These are phyloP conservation scores for Atrina japonica DNA, from an alignment of 2,888 invertebrate genomes.

Conservation along the genomic window DNA sequence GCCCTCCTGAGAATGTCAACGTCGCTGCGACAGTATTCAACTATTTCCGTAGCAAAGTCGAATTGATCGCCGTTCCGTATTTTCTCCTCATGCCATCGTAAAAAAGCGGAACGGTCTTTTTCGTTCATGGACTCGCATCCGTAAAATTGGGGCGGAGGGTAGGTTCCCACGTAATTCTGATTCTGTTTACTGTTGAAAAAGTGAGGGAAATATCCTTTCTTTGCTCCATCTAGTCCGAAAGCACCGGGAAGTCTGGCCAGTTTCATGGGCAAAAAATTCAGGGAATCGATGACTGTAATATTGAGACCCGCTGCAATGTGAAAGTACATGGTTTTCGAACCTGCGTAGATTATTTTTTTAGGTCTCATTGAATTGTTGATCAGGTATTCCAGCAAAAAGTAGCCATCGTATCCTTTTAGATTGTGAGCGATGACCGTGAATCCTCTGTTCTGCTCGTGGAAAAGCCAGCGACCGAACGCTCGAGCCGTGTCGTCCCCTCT, in stretches of 20 bases:
- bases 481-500: too few species aligned
- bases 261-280: constrained; percentile 53
- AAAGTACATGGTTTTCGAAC: constrained; percentile 47
- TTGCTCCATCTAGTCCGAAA: constrained; percentile 44
- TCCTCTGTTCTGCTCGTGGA: constrained; percentile 36
- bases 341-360: constrained; percentile 33
- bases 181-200: constrained; percentile 44
- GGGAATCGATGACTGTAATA: constrained; percentile 48
- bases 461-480: constrained; percentile 45
- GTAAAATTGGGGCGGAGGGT: constrained; percentile 44
- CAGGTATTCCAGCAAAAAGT: constrained; percentile 37
- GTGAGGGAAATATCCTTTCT: constrained; percentile 56
- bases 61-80: constrained; percentile 20
- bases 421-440: too few species aligned
- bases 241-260: constrained; percentile 43
- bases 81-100: constrained; percentile 35
- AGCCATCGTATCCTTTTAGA: constrained; percentile 29
- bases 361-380: constrained; percentile 34
- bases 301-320: constrained; percentile 35
- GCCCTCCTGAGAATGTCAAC: constrained; percentile 42
- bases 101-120: constrained; percentile 33
- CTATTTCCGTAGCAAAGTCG: constrained; percentile 46
- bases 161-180: constrained; percentile 47
- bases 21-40: constrained; percentile 43
- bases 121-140: constrained; percentile 39